These are phyloP conservation scores for Odontamblyopus rebecca DNA, from an alignment of 2,797 vertebrate genomes.

Conservation along the genomic window DNA sequence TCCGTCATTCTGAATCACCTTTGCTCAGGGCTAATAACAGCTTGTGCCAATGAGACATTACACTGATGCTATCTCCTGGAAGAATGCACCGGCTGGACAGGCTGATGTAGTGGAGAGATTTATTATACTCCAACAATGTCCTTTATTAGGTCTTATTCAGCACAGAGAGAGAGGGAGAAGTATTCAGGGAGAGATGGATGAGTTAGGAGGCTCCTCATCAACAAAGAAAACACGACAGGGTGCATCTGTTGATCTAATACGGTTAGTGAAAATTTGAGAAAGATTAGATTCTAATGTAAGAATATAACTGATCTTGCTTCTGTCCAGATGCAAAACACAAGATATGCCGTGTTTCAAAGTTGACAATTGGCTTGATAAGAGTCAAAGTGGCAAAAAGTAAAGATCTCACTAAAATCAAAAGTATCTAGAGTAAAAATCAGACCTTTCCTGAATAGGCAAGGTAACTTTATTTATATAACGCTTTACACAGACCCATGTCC, in stretches of 20 bases:
- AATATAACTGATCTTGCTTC: too few species aligned
- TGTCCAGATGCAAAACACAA: too few species aligned
- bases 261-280: background rate
- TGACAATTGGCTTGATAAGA: too few species aligned
- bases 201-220: background rate
- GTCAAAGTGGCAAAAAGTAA: too few species aligned
- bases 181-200: background rate
- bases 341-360: too few species aligned
- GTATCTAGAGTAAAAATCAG: too few species aligned
- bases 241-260: background rate
- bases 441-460: too few species aligned
- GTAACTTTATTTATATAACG: too few species aligned
- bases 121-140: conserved; percentile 27
- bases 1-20: conserved; percentile 56
- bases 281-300: background rate
- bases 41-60: conserved; percentile 47
- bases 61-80: conserved; percentile 45
- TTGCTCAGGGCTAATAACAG: conserved; percentile 42
- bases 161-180: background rate
- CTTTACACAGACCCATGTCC: too few species aligned
- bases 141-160: background rate
- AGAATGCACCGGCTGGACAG: conserved; percentile 18
- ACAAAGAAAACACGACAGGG: background rate
- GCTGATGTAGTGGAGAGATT: conserved; percentile 7
- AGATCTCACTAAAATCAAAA: too few species aligned